phyloP scores from a whole-genome alignment of 35 echinoderm and acorn worm species.

The Heliocidaris tuberculata region DNA sequence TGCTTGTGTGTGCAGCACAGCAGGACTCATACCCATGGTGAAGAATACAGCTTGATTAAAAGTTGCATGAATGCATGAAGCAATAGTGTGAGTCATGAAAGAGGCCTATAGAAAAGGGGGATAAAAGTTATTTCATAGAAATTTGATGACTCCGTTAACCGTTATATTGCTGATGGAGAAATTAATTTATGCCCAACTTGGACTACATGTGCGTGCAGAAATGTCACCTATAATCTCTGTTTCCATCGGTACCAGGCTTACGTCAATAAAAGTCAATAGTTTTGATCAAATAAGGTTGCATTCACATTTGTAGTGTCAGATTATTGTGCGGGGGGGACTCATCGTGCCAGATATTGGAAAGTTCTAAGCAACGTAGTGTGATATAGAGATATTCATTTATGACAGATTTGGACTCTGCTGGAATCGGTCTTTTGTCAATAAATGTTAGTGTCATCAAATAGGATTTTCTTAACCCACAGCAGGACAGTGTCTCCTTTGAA shows the following conservation, averaged over 20 bases:
- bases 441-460: too few species aligned
- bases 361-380: too few species aligned
- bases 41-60: not conserved
- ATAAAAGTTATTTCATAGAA: not conserved
- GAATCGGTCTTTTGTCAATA: too few species aligned
- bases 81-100: not conserved
- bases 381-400: too few species aligned
- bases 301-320: not conserved
- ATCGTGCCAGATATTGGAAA: too few species aligned
- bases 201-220: too few species aligned
- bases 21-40: not conserved
- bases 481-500: too few species aligned
- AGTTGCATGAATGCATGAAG: not conserved
- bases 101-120: not conserved
- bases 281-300: not conserved
- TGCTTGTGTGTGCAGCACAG: not conserved
- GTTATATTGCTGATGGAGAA: not conserved
- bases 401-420: too few species aligned
- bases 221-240: too few species aligned
- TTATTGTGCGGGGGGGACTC: too few species aligned
- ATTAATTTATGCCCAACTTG: not conserved
- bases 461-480: too few species aligned
- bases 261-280: not conserved
- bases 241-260: too few species aligned
- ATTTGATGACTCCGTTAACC: not conserved